Base-by-base conservation (phyloP, 2,797 vertebrate species). In the Anas georgica region DNA sequence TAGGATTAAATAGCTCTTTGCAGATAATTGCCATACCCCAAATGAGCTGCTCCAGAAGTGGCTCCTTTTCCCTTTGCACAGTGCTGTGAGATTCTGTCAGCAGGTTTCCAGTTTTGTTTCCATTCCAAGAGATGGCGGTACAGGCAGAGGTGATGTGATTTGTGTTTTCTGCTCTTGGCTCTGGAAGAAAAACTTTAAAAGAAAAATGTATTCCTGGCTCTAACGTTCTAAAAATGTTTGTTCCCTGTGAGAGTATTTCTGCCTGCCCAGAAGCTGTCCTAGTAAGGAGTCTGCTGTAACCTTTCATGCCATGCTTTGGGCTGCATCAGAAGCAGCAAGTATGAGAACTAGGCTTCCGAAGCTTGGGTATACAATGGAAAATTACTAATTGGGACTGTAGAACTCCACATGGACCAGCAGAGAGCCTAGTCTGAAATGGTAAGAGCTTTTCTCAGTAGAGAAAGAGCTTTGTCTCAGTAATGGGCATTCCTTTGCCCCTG, bases 111-210 rank as follows among this genome's bases (percentile, higher is more conserved):
- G 10, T 83, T 79, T 39, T 82, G 72, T 70, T 92, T 58, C 93
- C 73, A 66, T 93, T 83, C 81, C 76, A 75, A 66, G 83, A 90
- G 78, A 58, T 84, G 60, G 78, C 4, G 8, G 54, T 59, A 50
- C 64, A 86, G 81, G 83, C 86, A 91, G 92, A 92, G 84, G 72
- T 78, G 75, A 82, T 87, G 45, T 23, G 70, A 54, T 92, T 55
- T 62, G 22, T 91, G 45, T 72, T 78, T 84, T 91, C 84, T 91
- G 29, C n/a, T 95, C 60, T 79, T 91, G 63, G 41, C 72, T 78
- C 50, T 66, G 67, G 70, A 94, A 89, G 58, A 80, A 83, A 93
- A 85, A 28, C 22, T 28, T 72, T 17, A 11, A 8, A 15, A 7
- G 17, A 33, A 3, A 62, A 25, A 16, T 22, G 7, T 37, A 20